These are phyloP conservation scores for Galemys pyrenaicus DNA, from an alignment of 2,113 vertebrate genomes.

Conservation along the genomic window DNA sequence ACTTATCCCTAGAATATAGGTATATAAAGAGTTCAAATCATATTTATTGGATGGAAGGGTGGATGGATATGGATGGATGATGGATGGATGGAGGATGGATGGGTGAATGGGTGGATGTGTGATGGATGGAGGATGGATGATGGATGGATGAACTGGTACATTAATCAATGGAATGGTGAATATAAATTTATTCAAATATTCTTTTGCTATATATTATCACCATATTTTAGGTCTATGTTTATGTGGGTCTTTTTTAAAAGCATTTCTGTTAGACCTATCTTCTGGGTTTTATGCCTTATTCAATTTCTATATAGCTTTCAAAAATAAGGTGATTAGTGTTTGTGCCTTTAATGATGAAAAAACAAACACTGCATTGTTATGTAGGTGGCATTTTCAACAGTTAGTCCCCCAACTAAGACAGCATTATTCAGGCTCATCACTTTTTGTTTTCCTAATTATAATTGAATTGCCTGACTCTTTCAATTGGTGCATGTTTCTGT, in stretches of 20 bases:
- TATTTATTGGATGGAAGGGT: background rate
- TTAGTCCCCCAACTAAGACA: slow-evolving; percentile 29
- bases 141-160: background rate
- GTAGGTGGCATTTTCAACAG: slow-evolving; percentile 43
- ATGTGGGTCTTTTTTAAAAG: background rate
- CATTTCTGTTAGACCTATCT: background rate
- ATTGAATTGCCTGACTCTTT: slow-evolving; percentile 72
- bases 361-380: slow-evolving; percentile 49
- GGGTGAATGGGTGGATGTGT: background rate
- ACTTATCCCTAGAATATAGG: too few relatives aligned
- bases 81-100: background rate
- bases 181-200: slow-evolving; percentile 11
- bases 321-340: slow-evolving; percentile 53
- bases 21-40: background rate
- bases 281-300: background rate
- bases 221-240: background rate
- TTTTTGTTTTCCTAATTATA: slow-evolving; percentile 77
- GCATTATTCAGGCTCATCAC: slow-evolving; percentile 73
- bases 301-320: background rate
- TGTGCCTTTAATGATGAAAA: slow-evolving; percentile 22
- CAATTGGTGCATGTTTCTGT: slow-evolving; percentile 68
- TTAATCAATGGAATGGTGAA: background rate
- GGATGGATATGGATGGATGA: background rate
- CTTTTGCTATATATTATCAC: background rate
- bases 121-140: background rate